Conservation (phyloP, 2,888 invertebrate genomes). For the Furcula furcula region DNA sequence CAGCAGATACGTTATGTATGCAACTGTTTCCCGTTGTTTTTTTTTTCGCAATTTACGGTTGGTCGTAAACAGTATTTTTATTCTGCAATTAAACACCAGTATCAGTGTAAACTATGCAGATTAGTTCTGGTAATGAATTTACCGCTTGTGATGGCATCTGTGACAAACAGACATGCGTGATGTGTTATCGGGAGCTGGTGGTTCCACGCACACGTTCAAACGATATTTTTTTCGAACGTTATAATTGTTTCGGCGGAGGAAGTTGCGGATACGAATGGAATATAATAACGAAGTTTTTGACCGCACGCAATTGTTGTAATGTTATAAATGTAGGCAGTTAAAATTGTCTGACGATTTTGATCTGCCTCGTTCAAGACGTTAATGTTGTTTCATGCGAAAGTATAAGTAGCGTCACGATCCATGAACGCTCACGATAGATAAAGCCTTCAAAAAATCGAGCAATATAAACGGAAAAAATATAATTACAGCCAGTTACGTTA, state of each 20-base stretch:
- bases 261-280: constrained; percentile 66
- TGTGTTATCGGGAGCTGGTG: constrained; percentile 32
- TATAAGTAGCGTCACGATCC: constrained; percentile 63
- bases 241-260: constrained; percentile 65
- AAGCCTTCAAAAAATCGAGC: constrained; percentile 72
- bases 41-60: constrained; percentile 37
- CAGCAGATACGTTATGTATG: constrained; percentile 47
- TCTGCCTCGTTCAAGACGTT: constrained; percentile 34
- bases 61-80: no score
- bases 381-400: constrained; percentile 54
- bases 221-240: constrained; percentile 43
- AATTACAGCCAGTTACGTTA: constrained; percentile 67
- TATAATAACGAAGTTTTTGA: constrained; percentile 49
- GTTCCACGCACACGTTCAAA: constrained; percentile 53
- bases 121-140: constrained; percentile 37
- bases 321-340: constrained; percentile 26
- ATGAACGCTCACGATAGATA: constrained; percentile 70
- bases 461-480: constrained; percentile 61
- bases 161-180: constrained; percentile 56
- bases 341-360: constrained; percentile 35
- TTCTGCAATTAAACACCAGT: no score
- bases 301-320: constrained; percentile 50
- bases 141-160: constrained; percentile 52
- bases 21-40: constrained; percentile 53
- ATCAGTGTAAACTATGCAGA: constrained; percentile 38